phyloP scores from a whole-genome alignment of 2,113 vertebrate genomes.

The Epinephelus cyanopodus region DNA sequence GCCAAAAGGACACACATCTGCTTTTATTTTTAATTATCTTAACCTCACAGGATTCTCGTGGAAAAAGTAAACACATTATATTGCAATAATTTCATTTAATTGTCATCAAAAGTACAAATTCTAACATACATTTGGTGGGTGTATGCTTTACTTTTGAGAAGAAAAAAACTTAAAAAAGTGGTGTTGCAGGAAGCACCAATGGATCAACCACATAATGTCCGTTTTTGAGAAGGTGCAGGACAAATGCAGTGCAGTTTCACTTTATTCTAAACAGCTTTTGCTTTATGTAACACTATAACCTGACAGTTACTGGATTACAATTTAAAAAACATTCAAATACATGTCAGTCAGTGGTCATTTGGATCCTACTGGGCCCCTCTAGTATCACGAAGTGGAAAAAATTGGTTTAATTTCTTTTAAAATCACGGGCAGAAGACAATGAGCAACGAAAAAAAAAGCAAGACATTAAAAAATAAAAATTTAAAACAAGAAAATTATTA shows the following conservation, averaged over 20 bases:
- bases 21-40: neutral
- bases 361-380: no score
- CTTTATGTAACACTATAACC: no score
- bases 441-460: no score
- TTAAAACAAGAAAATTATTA: no score
- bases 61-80: neutral
- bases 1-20: neutral
- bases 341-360: neutral
- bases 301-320: neutral
- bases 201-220: neutral
- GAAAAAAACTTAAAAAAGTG: neutral
- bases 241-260: neutral
- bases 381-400: no score
- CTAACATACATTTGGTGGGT: neutral
- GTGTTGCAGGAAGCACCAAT: neutral
- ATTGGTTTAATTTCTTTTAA: no score
- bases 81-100: neutral
- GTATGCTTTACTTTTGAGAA: neutral
- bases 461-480: no score
- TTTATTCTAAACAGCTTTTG: neutral
- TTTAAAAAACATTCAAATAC: neutral
- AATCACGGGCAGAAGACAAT: no score
- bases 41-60: neutral
- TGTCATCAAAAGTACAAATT: neutral
- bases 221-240: neutral